Conservation (phyloP, 2,888 invertebrate species). For the Hirtodrosophila confusa region DNA sequence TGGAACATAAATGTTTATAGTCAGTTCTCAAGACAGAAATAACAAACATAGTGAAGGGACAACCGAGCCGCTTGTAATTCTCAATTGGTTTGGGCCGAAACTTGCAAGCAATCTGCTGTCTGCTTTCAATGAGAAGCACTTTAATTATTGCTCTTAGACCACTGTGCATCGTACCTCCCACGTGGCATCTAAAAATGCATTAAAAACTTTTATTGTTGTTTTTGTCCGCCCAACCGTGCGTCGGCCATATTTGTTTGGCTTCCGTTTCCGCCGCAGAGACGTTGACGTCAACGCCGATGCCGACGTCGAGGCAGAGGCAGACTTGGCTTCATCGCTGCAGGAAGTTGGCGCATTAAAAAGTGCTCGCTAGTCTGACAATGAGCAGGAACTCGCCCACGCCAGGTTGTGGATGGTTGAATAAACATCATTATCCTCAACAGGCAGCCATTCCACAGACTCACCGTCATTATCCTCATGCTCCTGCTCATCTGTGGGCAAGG, state of each 20-base stretch:
- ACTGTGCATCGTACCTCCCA: slow-evolving; percentile 38
- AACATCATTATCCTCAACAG: slow-evolving; percentile 61
- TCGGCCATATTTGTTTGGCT: slow-evolving; percentile 74
- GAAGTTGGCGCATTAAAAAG: slow-evolving; percentile 68
- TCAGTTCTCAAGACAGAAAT: too few species aligned
- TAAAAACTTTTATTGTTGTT: slow-evolving; percentile 70
- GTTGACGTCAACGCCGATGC: slow-evolving; percentile 5
- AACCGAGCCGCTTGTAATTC: too few species aligned
- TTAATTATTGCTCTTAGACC: slow-evolving; percentile 21
- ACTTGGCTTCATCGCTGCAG: slow-evolving; percentile 34
- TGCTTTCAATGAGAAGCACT: neutral
- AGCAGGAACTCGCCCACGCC: neutral
- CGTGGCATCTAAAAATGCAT: slow-evolving; percentile 61
- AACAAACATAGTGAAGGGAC: too few species aligned
- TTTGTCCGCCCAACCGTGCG: slow-evolving; percentile 44
- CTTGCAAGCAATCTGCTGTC: too few species aligned
- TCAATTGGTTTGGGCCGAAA: too few species aligned
- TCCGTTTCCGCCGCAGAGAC: slow-evolving; percentile 63
- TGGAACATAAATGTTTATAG: too few species aligned
- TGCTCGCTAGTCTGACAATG: slow-evolving; percentile 10
- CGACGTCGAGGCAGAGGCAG: slow-evolving; percentile 12
- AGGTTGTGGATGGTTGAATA: slow-evolving; percentile 19
- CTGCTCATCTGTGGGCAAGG: slow-evolving; percentile 48
- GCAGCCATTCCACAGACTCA: slow-evolving; percentile 18
- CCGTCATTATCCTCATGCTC: neutral